A percentile compares a stretch with the other conserved stretches of the same genome.
Conservation (phyloP, 2,797 vertebrate genomes). For the Oryzias dopingdopingensis region DNA sequence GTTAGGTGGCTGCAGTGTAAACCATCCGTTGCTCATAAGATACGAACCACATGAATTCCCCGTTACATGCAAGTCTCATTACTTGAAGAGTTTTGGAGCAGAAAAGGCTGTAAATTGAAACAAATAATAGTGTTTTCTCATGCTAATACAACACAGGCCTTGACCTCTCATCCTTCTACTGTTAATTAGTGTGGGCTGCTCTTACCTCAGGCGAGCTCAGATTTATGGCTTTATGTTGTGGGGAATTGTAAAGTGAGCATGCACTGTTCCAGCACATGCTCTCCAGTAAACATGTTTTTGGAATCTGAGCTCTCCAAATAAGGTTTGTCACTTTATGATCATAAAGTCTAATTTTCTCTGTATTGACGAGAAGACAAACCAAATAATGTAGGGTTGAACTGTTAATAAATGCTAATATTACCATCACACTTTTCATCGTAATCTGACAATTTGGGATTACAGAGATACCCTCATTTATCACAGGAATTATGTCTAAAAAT, state of each 20-base stretch:
- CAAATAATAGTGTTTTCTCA: slow-evolving; percentile 74
- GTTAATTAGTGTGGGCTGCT: slow-evolving; percentile 78
- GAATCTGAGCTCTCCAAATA: no score
- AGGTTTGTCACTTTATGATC: no score
- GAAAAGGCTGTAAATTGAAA: slow-evolving; percentile 67
- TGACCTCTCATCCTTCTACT: slow-evolving; percentile 75
- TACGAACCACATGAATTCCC: slow-evolving; percentile 27
- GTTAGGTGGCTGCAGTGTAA: slow-evolving; percentile 18
- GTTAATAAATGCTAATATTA: no score
- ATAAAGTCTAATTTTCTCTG: no score
- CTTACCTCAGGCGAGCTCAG: slow-evolving; percentile 74
- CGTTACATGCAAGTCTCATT: slow-evolving; percentile 38
- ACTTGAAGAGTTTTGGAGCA: slow-evolving; percentile 48
- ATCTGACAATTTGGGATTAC: no score
- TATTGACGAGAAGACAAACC: no score
- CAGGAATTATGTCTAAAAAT: no score
- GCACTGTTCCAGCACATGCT: neutral
- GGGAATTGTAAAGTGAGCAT: slow-evolving; percentile 55
- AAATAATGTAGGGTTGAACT: no score
- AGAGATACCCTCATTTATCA: no score
- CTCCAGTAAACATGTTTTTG: no score
- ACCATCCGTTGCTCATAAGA: slow-evolving; percentile 17
- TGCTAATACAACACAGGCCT: slow-evolving; percentile 73
- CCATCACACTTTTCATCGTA: no score
- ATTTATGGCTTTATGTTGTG: slow-evolving; percentile 77